Conservation (phyloP, 2,797 vertebrate genomes). For the Pyrrhura leucotis region DNA sequence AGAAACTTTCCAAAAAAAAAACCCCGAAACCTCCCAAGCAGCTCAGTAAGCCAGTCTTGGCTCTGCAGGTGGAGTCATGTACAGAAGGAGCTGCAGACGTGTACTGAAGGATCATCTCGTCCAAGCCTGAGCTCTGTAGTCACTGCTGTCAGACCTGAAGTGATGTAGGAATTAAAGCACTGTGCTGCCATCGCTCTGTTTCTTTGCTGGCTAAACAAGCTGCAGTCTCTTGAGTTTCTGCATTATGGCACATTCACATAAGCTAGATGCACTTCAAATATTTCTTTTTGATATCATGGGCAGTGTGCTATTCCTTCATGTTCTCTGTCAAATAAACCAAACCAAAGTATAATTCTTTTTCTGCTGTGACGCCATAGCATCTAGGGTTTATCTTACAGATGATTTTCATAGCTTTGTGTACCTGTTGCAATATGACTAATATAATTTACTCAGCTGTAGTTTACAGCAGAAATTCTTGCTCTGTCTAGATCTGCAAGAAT, state of each 20-base stretch:
- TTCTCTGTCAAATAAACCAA: neutral
- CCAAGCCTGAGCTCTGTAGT: neutral
- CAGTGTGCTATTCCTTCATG: neutral
- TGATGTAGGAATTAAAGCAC: neutral
- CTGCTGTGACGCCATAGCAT: neutral
- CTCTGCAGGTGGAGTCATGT: neutral
- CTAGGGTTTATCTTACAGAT: neutral
- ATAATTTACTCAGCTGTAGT: neutral
- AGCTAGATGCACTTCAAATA: neutral
- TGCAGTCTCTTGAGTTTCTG: neutral
- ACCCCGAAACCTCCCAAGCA: neutral
- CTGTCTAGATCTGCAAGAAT: neutral
- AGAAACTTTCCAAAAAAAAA: slow-evolving; percentile 1
- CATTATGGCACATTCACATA: neutral
- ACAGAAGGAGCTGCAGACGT: neutral
- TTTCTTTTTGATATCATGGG: neutral
- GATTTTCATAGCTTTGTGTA: neutral
- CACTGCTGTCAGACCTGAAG: neutral
- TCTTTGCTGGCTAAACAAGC: neutral
- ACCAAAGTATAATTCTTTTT: neutral
- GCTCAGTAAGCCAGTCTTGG: neutral
- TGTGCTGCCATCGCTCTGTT: neutral
- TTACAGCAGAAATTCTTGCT: neutral
- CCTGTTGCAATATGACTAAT: neutral
- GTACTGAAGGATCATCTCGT: neutral